Evolutionary conservation across 2,888 invertebrate genomes (phyloP).

Genomic region (Rhabditophanes sp.): DNA sequence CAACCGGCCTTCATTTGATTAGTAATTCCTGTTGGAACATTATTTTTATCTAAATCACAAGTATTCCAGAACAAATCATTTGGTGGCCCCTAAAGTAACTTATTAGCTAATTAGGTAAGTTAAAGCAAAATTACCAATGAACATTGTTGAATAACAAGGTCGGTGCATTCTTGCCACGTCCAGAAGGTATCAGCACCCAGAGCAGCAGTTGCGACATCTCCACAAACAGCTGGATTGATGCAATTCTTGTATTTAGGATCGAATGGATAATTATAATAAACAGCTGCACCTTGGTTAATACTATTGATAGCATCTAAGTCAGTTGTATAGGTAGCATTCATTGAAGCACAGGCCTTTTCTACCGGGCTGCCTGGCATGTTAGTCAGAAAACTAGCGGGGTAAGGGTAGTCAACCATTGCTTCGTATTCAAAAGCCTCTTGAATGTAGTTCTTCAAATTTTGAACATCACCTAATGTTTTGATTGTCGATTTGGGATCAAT

Average conservation of each 20-base stretch:
- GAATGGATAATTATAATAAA: slow-evolving; percentile 1
- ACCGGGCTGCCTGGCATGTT: slow-evolving; percentile 64
- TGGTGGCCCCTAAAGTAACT: slow-evolving; percentile 59
- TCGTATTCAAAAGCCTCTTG: slow-evolving; percentile 51
- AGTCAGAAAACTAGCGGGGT: slow-evolving; percentile 61
- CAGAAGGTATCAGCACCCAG: slow-evolving; percentile 6
- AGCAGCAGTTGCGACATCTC: slow-evolving; percentile 5
- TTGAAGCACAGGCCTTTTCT: slow-evolving; percentile 41
- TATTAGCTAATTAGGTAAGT: slow-evolving; percentile 49
- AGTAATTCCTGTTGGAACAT: no score
- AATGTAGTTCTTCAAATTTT: slow-evolving; percentile 7
- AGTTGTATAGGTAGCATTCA: not conserved
- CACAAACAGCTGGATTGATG: slow-evolving; percentile 4
- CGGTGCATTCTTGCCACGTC: slow-evolving; percentile 65
- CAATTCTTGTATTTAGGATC: slow-evolving; percentile 7
- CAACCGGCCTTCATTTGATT: no score
- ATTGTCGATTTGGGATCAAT: slow-evolving; percentile 7
- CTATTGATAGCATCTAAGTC: not conserved
- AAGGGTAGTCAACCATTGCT: slow-evolving; percentile 90
- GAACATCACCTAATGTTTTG: slow-evolving; percentile 6
- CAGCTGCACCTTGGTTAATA: slow-evolving; percentile 4
- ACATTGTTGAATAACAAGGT: slow-evolving; percentile 64
- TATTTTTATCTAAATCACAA: slow-evolving; percentile 5
- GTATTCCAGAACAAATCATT: slow-evolving; percentile 62
- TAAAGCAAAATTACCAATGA: not conserved